Evolutionary conservation across 2,888 invertebrate species (phyloP), one percentile per base, ranked within the genome.

Genomic region (Pandemis corylana): DNA sequence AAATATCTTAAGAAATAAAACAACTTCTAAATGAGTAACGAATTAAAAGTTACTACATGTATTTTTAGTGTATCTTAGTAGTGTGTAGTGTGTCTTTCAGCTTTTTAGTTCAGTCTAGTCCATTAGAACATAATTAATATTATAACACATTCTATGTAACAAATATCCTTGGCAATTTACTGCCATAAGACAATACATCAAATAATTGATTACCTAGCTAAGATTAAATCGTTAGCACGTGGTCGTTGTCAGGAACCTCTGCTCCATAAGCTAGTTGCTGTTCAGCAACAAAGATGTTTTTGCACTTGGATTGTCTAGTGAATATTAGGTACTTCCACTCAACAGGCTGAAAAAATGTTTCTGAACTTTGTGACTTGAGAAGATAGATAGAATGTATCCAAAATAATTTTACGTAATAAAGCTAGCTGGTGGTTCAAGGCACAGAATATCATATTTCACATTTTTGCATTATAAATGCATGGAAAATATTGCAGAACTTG

Each of bases 381-480:
- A 51, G 5, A 13, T 13, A n/a, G n/a, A n/a, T n/a, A n/a, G n/a
- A 51, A 51, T 6, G 2, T n/a, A 4, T 3, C 12, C 5, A 28
- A 28, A 59, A 59, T 36, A 28, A 59, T n/a, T 28, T 28, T 28
- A 28, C 7, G 5, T 12, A 36, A 51, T 46, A 49, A 49, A 49
- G 20, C 28, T 61, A 53, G 28, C 59, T 61, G 56, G 46, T 75
- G 41, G 66, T 41, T 46, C 12, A 62, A 41, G 46, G 51, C 67
- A 41, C 53, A 62, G 10, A 44, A 67, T 67, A 71, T 62, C 67
- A 66, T 67, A 67, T 56, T 56, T 74, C 75, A 67, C 36, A 70
- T 44, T 70, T 66, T 66, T 67, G 61, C 74, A 75, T 75, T 75
- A 70, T 74, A 74, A 74, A 75, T 75, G 70, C 75, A 75, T 75